Evolutionary conservation across 2,797 vertebrate genomes (phyloP).

Genomic region (Phaenicophaeus curvirostris): DNA sequence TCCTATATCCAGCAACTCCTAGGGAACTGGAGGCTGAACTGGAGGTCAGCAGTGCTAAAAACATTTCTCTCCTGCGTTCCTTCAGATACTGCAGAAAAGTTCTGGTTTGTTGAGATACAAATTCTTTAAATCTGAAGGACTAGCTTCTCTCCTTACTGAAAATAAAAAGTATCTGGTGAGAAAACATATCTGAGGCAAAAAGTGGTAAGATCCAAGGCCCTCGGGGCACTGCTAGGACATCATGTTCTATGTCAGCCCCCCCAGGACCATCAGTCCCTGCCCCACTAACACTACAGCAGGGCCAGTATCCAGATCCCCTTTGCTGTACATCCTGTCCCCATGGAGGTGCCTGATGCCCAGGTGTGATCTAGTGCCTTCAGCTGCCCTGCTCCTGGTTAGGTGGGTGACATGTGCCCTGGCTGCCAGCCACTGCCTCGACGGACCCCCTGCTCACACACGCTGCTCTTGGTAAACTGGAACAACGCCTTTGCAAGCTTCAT

Average conservation of each 20-base stretch:
- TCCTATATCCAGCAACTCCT: background rate
- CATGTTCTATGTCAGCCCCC: rapidly evolving
- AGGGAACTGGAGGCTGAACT: background rate
- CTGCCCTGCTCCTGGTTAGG: background rate
- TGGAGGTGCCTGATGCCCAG: rapidly evolving
- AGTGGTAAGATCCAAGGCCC: background rate
- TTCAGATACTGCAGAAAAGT: background rate
- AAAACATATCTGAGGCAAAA: background rate
- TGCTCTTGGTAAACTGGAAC: background rate
- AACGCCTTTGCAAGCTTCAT: background rate
- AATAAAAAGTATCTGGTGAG: background rate
- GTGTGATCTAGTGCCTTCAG: rapidly evolving
- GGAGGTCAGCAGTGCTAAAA: background rate
- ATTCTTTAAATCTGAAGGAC: background rate
- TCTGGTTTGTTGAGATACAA: background rate
- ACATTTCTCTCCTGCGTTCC: background rate
- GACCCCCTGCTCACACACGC: background rate
- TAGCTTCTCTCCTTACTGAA: background rate
- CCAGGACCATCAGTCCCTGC: rapidly evolving
- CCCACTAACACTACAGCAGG: background rate
- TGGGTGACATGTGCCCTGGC: rapidly evolving
- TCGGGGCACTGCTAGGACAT: background rate
- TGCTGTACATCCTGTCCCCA: too few relatives aligned
- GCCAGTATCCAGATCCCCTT: background rate
- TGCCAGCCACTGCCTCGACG: background rate